A percentile compares a stretch with the other conserved stretches of the same genome.
Evolutionary conservation across 2,113 vertebrate genomes (phyloP).

Genomic region (Craseonycteris thonglongyai): DNA sequence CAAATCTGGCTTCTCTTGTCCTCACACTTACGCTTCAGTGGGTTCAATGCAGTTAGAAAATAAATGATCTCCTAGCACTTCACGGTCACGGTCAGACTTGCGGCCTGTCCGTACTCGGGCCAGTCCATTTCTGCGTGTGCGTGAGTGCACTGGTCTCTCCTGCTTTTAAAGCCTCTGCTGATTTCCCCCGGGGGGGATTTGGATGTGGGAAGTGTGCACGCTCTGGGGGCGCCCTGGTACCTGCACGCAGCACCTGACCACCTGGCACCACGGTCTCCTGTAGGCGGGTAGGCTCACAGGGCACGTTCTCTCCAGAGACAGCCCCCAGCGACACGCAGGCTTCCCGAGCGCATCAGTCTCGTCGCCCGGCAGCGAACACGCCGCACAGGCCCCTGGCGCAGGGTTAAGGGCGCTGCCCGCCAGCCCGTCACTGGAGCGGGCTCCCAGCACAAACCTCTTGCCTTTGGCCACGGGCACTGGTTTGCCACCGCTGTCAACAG

Average conservation of each 20-base stretch:
- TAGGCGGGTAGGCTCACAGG: background rate
- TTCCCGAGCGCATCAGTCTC: background rate
- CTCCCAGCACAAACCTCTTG: background rate
- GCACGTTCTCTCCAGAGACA: background rate
- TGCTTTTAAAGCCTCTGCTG: constrained; percentile 56
- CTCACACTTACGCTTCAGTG: constrained; percentile 27
- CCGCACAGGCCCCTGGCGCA: background rate
- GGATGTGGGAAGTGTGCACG: background rate
- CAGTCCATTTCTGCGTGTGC: background rate
- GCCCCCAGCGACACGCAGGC: background rate
- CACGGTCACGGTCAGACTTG: constrained; percentile 14
- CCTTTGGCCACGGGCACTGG: background rate
- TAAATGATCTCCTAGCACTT: constrained; percentile 35
- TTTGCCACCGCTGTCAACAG: constrained; percentile 29
- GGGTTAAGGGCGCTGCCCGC: background rate
- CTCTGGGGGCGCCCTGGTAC: background rate
- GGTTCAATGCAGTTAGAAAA: constrained; percentile 49
- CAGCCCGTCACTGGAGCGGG: background rate
- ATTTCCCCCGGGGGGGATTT: constrained; percentile 38
- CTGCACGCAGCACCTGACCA: background rate
- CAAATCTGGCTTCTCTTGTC: constrained; percentile 22
- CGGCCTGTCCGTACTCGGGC: constrained; percentile 7
- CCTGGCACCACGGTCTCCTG: background rate
- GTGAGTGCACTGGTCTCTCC: constrained; percentile 45
- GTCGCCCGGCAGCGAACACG: background rate